Evolutionary conservation across 2,888 invertebrate species (phyloP).

Genomic region (Charanyca ferruginea): DNA sequence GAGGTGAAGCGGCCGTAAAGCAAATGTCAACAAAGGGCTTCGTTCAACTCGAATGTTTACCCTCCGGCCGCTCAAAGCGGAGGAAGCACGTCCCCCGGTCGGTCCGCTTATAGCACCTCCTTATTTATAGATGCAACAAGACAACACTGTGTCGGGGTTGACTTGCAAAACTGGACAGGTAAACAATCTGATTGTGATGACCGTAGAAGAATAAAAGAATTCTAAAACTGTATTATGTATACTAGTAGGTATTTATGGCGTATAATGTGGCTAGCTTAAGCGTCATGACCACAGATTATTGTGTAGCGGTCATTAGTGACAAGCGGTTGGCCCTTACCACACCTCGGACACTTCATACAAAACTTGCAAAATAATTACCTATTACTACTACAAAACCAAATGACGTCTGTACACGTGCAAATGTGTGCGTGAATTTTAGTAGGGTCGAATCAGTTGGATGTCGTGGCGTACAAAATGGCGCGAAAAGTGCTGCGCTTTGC

Average conservation of each 20-base stretch:
- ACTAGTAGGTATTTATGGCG: conserved; percentile 51
- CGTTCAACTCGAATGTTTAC: conserved; percentile 86
- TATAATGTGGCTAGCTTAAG: conserved; percentile 55
- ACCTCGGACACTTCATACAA: too few relatives aligned
- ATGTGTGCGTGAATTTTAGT: too few relatives aligned
- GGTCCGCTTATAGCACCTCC: conserved; percentile 90
- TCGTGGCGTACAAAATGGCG: too few relatives aligned
- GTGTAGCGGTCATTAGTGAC: conserved; percentile 78
- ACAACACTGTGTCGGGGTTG: conserved; percentile 80
- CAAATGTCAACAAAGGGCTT: conserved; percentile 88
- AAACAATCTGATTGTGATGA: conserved; percentile 77
- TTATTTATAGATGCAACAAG: conserved; percentile 89
- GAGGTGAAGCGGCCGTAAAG: conserved; percentile 84
- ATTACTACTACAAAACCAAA: too few relatives aligned
- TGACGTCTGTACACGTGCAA: too few relatives aligned
- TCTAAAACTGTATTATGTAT: conserved; percentile 29
- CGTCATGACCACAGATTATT: conserved; percentile 67
- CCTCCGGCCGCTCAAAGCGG: conserved; percentile 88
- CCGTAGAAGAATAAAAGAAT: conserved; percentile 56
- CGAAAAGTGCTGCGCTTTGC: too few relatives aligned
- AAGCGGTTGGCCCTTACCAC: conserved; percentile 76
- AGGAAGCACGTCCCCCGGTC: conserved; percentile 89
- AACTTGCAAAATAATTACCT: too few relatives aligned
- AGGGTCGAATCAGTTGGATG: too few relatives aligned
- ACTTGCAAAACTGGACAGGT: conserved; percentile 87